Conservation (phyloP, 2,797 vertebrate species). For the Typhlichthys eigenmanni region DNA sequence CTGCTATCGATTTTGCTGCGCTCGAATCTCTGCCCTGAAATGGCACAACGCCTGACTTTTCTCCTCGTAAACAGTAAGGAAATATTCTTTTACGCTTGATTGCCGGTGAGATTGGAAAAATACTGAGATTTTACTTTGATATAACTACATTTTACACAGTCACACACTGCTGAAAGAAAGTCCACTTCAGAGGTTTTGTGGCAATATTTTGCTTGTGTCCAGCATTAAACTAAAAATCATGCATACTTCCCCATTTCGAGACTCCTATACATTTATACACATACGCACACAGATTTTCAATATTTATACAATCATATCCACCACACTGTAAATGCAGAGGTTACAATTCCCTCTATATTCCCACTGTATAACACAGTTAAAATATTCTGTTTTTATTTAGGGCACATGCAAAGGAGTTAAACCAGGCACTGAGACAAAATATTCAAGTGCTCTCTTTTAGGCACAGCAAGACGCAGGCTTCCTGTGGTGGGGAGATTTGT, state of each 20-base stretch:
- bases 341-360: no score
- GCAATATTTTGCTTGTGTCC: no score
- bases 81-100: conserved; percentile 14
- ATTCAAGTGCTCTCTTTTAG: conserved; percentile 18
- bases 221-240: no score
- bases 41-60: conserved; percentile 37
- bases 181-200: no score
- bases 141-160: no score
- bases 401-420: not conserved
- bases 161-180: no score
- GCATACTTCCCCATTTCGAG: no score
- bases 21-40: conserved; percentile 41
- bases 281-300: not conserved
- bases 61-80: conserved; percentile 17
- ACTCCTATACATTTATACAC: no score
- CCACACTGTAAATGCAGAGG: no score
- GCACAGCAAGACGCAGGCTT: conserved; percentile 24
- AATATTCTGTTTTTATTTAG: not conserved
- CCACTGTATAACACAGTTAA: not conserved
- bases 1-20: conserved; percentile 64
- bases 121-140: no score
- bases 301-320: not conserved
- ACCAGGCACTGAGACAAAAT: conserved; percentile 6
- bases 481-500: conserved; percentile 31
- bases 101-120: no score